Evolutionary conservation across 2,113 vertebrate species (phyloP), one percentile per base, ranked within the genome.

Genomic region (Apistogramma diplotaenia): DNA sequence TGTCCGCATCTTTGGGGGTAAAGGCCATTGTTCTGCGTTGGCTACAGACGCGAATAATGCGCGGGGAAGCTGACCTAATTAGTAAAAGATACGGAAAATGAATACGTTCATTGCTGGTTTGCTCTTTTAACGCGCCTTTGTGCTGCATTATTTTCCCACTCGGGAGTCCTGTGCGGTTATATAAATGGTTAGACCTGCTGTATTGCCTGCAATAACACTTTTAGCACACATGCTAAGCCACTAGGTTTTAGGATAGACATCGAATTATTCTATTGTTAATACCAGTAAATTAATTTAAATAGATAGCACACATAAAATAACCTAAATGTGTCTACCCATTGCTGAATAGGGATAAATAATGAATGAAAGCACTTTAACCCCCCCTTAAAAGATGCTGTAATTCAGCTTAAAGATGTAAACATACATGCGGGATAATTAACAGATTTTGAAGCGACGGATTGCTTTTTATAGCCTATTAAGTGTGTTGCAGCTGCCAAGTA

Each of bases 21-120:
- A 84, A 61, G 84, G 85, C 90, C 91, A 90, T 94, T 93, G 93
- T 95, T 93, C 86, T 53, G 80, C 31, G 72, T 3, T 21, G 75
- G 53, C 19, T 86, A 60, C 70, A 67, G 55, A 70, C 86, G 84
- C 78, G 21, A 74, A 62, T 78, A 71, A 85, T 12, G 58, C 59
- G 76, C 46, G 43, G 71, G 53, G 73, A 74, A 53, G 81, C 19
- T 90, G 90, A 90, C 90, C 91, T 87, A 81, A 79, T 89, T 92
- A 74, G 2, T 23, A 10, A 61, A 74, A 88, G 1, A 85, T 31
- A 61, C 3, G 57, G 31, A 19, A 51, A 79, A 80, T n/a, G 0
- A 60, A 59, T n/a, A 29, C 11, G 46, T 56, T 46, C 1, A 3
- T 21, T 51, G 25, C 6, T 7, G 31, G 4, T 5, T 23, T 21